Evolutionary conservation across 2,888 invertebrate genomes (phyloP).

Genomic region (Chrysolina haemoptera): DNA sequence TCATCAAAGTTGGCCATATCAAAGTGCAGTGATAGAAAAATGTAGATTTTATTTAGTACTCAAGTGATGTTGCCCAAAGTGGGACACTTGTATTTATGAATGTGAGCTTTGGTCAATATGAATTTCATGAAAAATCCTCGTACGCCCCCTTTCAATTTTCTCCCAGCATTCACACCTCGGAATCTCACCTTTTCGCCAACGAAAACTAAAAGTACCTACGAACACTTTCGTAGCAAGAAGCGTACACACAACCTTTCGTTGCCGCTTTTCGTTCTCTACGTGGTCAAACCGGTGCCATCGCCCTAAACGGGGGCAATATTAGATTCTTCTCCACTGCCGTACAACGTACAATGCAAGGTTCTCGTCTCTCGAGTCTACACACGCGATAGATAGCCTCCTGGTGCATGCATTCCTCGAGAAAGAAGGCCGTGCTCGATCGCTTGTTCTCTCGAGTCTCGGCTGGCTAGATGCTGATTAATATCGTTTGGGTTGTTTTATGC

Average conservation of each 20-base stretch:
- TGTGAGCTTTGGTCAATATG: too few relatives aligned
- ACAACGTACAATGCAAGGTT: not conserved
- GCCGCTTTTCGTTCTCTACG: slow-evolving; percentile 2
- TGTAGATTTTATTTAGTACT: too few relatives aligned
- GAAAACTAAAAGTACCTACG: not conserved
- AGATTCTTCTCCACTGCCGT: not conserved
- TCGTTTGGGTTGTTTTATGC: slow-evolving; percentile 3
- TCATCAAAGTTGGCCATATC: too few relatives aligned
- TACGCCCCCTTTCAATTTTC: not conserved
- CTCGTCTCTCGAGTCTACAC: not conserved
- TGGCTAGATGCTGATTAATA: slow-evolving; percentile 22
- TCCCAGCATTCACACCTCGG: not conserved
- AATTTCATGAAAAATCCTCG: too few relatives aligned
- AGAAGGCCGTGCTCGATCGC: slow-evolving; percentile 12
- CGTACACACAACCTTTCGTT: not conserved
- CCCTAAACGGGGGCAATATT: not conserved
- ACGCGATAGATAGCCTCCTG: slow-evolving; percentile 10
- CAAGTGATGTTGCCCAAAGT: too few relatives aligned
- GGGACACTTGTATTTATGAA: too few relatives aligned
- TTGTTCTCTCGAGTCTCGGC: slow-evolving; percentile 10
- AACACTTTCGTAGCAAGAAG: not conserved
- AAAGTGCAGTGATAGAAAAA: too few relatives aligned
- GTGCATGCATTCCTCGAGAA: slow-evolving; percentile 13
- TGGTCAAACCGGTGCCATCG: slow-evolving; percentile 17
- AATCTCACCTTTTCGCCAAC: not conserved